Evolutionary conservation across 2,797 vertebrate genomes (phyloP).

Genomic region (Parambassis ranga): DNA sequence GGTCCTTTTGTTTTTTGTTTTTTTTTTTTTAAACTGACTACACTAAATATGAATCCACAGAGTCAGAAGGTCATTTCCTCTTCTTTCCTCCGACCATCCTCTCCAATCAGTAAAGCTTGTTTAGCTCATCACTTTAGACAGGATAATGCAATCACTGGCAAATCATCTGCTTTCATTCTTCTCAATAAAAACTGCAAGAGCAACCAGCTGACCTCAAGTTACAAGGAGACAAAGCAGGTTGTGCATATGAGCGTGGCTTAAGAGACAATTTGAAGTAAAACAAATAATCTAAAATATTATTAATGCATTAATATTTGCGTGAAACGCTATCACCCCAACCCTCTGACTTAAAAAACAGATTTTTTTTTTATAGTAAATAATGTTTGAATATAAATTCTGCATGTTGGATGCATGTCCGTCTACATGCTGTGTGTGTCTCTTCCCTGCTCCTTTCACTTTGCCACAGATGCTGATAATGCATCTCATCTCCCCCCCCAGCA

Average conservation of each 20-base stretch:
- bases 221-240: background rate
- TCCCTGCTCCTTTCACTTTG: conserved; percentile 8
- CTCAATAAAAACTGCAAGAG: conserved; percentile 31
- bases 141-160: conserved; percentile 43
- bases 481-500: conserved; percentile 1
- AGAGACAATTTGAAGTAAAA: background rate
- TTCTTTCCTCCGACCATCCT: background rate
- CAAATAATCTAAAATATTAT: background rate
- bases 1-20: background rate
- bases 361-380: too few species aligned
- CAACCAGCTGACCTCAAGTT: conserved; percentile 5
- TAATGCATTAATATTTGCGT: too few species aligned
- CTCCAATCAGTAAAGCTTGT: conserved; percentile 16
- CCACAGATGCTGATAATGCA: background rate
- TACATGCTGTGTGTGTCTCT: too few species aligned
- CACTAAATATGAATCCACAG: background rate
- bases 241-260: background rate
- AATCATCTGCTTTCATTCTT: conserved; percentile 35
- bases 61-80: background rate
- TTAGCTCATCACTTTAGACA: conserved; percentile 22
- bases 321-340: too few species aligned
- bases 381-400: too few species aligned
- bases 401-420: too few species aligned
- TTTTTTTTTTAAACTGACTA: background rate
- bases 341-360: too few species aligned